Percentiles rank a stretch among this genome's conserved stretches.
phyloP scores from a whole-genome alignment of 1,140 invertebrate genomes.

The Dendrolimus punctatus region DNA sequence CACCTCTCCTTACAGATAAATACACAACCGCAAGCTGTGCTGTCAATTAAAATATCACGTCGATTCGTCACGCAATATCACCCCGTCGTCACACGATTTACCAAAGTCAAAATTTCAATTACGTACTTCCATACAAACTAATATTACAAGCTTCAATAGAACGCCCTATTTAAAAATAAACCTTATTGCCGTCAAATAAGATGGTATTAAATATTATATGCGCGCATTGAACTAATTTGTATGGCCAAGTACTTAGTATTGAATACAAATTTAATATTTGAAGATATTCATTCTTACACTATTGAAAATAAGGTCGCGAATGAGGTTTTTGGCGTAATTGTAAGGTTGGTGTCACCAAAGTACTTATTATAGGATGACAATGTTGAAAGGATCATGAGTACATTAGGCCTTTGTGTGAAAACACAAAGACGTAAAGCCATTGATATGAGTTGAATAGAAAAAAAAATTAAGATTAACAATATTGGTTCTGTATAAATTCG shows the following conservation, averaged over 20 bases:
- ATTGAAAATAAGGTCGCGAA: conserved; percentile 5
- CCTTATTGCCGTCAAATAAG: conserved; percentile 3
- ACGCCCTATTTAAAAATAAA: conserved; percentile 7
- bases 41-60: conserved; percentile 28
- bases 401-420: conserved; percentile 49
- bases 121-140: conserved; percentile 24
- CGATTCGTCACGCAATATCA: conserved; percentile 40
- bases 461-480: no score
- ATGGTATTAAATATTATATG: no score
- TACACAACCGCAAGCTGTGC: conserved; percentile 19
- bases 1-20: no score
- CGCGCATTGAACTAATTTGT: no score
- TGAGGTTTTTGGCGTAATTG: not conserved
- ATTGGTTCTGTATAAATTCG: no score
- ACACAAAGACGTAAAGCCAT: conserved; percentile 36
- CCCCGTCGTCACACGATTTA: conserved; percentile 56
- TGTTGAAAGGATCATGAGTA: conserved; percentile 58
- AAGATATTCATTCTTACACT: no score
- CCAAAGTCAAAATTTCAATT: conserved; percentile 64
- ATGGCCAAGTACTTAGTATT: no score
- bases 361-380: conserved; percentile 58
- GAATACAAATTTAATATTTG: no score
- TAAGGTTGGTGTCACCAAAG: conserved; percentile 18
- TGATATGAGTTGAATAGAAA: conserved; percentile 41
- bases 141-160: not conserved